Conservation (phyloP, 1,140 invertebrate species). For the Trinorchestia longiramus region DNA sequence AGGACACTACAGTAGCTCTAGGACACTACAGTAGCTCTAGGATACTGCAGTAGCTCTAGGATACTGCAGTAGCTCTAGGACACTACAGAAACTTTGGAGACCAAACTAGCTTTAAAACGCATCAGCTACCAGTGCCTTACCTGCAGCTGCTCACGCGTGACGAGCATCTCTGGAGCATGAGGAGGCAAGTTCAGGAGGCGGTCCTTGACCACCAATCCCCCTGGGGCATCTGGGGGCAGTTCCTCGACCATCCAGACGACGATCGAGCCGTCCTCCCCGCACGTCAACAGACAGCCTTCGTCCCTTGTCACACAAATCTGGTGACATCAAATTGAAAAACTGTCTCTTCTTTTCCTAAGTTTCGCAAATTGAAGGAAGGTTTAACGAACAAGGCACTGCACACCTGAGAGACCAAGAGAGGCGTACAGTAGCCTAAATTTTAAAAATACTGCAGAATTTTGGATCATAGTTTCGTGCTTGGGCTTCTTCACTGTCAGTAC, state of each 20-base stretch:
- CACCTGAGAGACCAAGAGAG: not conserved
- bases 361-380: not conserved
- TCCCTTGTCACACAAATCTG: slow-evolving; percentile 63
- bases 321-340: not conserved
- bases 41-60: not conserved
- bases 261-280: slow-evolving; percentile 61
- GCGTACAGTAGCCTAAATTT: no score
- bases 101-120: not conserved
- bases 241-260: slow-evolving; percentile 61
- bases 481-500: no score
- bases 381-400: not conserved
- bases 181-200: slow-evolving; percentile 59
- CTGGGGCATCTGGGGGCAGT: slow-evolving; percentile 57
- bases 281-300: slow-evolving; percentile 62
- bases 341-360: not conserved
- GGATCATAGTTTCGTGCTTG: no score
- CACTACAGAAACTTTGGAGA: not conserved
- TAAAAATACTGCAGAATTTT: no score
- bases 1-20: not conserved
- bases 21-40: not conserved
- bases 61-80: not conserved
- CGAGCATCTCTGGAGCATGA: slow-evolving; percentile 60
- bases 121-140: not conserved
- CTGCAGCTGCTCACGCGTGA: slow-evolving; percentile 59
- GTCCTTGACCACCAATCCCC: slow-evolving; percentile 60